A percentile compares a stretch with the other conserved stretches of the same genome.
Conservation (phyloP, 2,888 invertebrate genomes). For the Polylopha cassiicola region DNA sequence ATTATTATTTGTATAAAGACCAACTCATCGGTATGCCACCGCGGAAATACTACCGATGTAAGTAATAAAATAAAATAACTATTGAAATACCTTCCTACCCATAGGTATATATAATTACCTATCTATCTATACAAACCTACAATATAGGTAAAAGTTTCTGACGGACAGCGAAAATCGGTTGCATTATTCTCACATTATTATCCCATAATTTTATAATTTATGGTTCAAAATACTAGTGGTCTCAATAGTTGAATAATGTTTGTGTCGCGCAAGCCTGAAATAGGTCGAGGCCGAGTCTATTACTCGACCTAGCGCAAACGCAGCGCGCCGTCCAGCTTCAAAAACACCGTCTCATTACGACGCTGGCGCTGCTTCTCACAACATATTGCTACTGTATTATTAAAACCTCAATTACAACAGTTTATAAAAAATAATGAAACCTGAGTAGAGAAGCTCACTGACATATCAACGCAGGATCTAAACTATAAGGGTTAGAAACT, state of each 20-base stretch:
- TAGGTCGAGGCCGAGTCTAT: slow-evolving; percentile 61
- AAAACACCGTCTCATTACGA: slow-evolving; percentile 1
- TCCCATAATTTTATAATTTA: slow-evolving; percentile 1
- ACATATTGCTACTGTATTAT: background rate
- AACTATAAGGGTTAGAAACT: no score
- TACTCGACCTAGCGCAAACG: slow-evolving; percentile 26
- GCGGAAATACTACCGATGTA: background rate
- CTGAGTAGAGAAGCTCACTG: no score
- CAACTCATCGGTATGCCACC: slow-evolving; percentile 1
- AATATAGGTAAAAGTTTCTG: no score
- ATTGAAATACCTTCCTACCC: no score
- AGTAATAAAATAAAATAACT: slow-evolving; percentile 1
- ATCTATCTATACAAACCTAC: no score
- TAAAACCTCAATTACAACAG: slow-evolving; percentile 4
- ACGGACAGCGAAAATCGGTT: no score
- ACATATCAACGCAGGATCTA: no score
- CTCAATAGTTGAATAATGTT: slow-evolving; percentile 55
- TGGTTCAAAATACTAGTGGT: slow-evolving; percentile 39
- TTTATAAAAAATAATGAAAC: no score
- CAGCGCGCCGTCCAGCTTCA: slow-evolving; percentile 4
- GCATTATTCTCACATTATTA: no score
- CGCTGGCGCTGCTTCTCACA: background rate
- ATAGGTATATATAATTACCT: no score
- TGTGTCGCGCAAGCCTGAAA: slow-evolving; percentile 46
- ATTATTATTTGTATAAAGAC: no score